Percentiles rank a stretch among this genome's conserved stretches.
Conservation (phyloP, 2,888 invertebrate species). For the Torymus texanus region DNA sequence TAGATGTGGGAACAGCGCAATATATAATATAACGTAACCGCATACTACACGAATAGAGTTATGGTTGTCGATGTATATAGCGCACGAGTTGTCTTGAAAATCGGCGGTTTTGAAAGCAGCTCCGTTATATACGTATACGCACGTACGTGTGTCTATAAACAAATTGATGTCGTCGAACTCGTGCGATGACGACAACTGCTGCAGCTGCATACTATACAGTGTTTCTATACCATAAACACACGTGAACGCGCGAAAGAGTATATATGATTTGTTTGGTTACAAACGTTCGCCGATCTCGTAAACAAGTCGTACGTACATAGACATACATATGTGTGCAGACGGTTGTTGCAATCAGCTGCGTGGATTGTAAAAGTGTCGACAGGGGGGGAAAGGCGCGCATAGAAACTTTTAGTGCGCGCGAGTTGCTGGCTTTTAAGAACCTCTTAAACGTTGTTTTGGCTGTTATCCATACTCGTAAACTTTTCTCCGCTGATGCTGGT, state of each 20-base stretch:
- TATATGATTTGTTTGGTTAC: no score
- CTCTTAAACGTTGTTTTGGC: neutral
- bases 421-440: no score
- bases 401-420: conserved; percentile 2
- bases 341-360: conserved; percentile 11
- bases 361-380: neutral
- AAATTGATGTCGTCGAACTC: conserved; percentile 11
- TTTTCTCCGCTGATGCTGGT: neutral
- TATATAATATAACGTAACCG: no score
- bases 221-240: no score
- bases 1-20: no score
- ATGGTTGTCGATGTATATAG: no score
- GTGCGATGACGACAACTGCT: neutral
- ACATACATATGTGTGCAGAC: no score
- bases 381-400: neutral
- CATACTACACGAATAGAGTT: no score
- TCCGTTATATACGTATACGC: neutral
- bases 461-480: conserved; percentile 8
- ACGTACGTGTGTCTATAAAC: conserved; percentile 5
- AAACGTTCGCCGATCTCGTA: no score
- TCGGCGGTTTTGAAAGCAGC: conserved; percentile 3
- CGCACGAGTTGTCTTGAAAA: neutral
- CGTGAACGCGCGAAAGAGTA: no score
- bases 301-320: no score
- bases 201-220: no score